Evolutionary conservation across 1,140 invertebrate genomes (phyloP).

Genomic region (Drosophila auraria): DNA sequence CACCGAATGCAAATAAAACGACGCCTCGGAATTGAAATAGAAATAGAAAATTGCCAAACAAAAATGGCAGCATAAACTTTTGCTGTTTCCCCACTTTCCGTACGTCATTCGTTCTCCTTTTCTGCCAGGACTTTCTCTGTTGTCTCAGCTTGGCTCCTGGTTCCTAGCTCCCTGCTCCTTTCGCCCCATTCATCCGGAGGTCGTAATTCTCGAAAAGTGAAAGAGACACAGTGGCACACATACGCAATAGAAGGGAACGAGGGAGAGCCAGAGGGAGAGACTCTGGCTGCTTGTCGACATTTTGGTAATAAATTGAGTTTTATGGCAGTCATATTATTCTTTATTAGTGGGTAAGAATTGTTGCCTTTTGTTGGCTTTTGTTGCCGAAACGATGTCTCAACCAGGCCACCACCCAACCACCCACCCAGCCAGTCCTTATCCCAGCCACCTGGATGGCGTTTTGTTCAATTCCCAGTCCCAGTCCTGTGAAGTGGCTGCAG

Average conservation of each 20-base stretch:
- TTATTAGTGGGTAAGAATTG: constrained; percentile 83
- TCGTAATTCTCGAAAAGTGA: constrained; percentile 15
- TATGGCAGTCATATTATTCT: constrained; percentile 83
- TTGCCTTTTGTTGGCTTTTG: constrained; percentile 81
- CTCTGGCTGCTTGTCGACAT: constrained; percentile 73
- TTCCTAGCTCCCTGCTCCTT: constrained; percentile 1
- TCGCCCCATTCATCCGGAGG: background rate
- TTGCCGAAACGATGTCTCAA: constrained; percentile 46
- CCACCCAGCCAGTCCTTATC: background rate
- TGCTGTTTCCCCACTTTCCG: constrained; percentile 64
- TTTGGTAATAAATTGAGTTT: constrained; percentile 83
- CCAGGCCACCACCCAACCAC: constrained; percentile 1
- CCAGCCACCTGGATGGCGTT: constrained; percentile 7
- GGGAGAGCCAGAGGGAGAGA: background rate
- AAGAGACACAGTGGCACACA: constrained; percentile 47
- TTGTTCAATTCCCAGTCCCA: constrained; percentile 10
- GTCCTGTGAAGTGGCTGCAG: constrained; percentile 36
- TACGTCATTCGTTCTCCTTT: constrained; percentile 45
- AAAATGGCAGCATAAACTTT: constrained; percentile 80
- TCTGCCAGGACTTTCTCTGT: constrained; percentile 7
- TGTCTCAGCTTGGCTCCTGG: background rate
- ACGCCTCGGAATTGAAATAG: constrained; percentile 67
- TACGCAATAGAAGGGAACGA: constrained; percentile 9
- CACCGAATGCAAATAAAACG: constrained; percentile 72
- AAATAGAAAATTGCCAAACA: constrained; percentile 73